A percentile compares a stretch with the other conserved stretches of the same genome.
These are phyloP conservation scores for Tringa solitaria DNA, from an alignment of 2,113 vertebrate genomes.

Conservation along the genomic window DNA sequence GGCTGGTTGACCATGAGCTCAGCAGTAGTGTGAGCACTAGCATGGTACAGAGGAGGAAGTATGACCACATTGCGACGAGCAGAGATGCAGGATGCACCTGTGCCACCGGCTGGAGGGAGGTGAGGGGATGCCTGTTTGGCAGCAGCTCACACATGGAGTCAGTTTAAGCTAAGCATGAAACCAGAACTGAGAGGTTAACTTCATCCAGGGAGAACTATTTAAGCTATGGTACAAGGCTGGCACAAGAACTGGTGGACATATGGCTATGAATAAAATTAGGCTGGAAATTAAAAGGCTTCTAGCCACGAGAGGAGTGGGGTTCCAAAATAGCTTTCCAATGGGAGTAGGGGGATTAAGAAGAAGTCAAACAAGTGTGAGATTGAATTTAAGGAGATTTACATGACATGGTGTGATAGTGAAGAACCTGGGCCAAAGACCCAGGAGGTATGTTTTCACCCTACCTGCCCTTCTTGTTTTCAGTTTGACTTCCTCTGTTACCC, in stretches of 20 bases:
- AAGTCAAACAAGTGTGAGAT: background rate
- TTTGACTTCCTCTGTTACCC: background rate
- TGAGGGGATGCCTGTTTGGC: background rate
- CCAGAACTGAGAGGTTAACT: background rate
- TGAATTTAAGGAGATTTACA: background rate
- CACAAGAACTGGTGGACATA: background rate
- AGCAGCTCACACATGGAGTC: background rate
- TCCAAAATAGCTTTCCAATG: conserved; percentile 3
- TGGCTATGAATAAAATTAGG: background rate
- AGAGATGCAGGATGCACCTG: background rate
- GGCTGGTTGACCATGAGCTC: background rate
- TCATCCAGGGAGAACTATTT: background rate
- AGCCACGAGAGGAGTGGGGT: background rate
- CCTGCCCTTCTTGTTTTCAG: background rate
- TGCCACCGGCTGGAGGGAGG: background rate
- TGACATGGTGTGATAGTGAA: background rate
- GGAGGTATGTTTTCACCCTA: background rate
- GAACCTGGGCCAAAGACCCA: background rate
- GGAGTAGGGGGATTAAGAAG: background rate
- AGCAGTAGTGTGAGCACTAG: background rate
- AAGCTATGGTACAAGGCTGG: background rate
- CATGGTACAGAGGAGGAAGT: background rate
- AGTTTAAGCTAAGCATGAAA: background rate
- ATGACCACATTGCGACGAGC: background rate
- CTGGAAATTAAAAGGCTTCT: conserved; percentile 26